Evolutionary conservation across 2,113 vertebrate species (phyloP).

Genomic region (Rhagologus leucostigma): DNA sequence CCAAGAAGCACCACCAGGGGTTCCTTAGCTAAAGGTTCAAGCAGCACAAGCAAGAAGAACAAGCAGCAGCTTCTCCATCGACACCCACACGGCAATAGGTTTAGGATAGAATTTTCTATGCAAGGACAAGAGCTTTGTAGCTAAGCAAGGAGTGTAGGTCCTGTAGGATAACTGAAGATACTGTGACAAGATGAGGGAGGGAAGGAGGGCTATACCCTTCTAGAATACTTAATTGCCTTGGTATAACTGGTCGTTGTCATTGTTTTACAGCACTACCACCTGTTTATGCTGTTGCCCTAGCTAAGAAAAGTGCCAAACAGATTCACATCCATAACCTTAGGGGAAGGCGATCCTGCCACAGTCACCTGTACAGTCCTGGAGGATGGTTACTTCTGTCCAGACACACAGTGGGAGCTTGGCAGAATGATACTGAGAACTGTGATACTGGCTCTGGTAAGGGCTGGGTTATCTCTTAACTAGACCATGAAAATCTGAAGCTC

Average conservation of each 20-base stretch:
- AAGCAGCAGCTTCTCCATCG: too few species aligned
- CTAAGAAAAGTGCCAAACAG: conserved; percentile 75
- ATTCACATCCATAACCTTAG: conserved; percentile 74
- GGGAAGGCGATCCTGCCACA: conserved; percentile 84
- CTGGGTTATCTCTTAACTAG: not conserved
- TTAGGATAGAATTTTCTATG: not conserved
- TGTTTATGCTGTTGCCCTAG: conserved; percentile 76
- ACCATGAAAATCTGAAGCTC: not conserved
- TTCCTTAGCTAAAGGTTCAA: too few species aligned
- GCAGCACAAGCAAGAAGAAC: too few species aligned
- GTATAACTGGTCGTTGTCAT: not conserved
- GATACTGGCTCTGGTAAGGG: conserved; percentile 78
- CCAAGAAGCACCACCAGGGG: too few species aligned
- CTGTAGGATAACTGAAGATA: not conserved
- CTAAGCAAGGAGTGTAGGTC: not conserved
- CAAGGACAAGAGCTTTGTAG: not conserved
- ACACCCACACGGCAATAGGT: too few species aligned
- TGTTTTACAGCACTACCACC: conserved; percentile 71
- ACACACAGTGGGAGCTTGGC: conserved; percentile 62
- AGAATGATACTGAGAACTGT: conserved; percentile 71
- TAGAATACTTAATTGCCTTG: not conserved
- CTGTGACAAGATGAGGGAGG: not conserved
- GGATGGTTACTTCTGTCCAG: conserved; percentile 84
- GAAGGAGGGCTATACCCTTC: not conserved
- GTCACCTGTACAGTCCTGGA: conserved; percentile 82